These are phyloP conservation scores for Ptychodera flava DNA, from an alignment of 35 echinoderm and acorn worm genomes.

Conservation along the genomic window DNA sequence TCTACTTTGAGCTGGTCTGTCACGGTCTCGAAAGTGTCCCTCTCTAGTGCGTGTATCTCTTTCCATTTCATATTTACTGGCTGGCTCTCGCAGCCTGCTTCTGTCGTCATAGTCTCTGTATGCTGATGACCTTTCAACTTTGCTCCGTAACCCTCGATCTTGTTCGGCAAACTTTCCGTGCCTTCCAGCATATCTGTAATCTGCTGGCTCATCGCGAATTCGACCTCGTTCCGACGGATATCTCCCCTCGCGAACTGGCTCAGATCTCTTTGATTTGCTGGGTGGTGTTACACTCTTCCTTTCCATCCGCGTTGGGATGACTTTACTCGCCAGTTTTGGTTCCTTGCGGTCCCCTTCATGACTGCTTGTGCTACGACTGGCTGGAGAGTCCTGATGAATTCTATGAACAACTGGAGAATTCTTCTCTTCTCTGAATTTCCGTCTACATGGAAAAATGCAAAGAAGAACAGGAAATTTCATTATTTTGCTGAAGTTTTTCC, in stretches of 20 bases:
- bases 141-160: background rate
- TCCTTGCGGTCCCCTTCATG: background rate
- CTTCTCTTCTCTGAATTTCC: background rate
- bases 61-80: background rate
- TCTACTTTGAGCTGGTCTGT: background rate
- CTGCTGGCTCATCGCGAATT: background rate
- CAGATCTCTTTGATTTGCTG: background rate
- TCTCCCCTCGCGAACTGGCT: background rate
- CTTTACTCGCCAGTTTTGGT: background rate
- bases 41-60: background rate
- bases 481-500: too few relatives aligned
- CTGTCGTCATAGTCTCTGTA: background rate
- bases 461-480: too few relatives aligned
- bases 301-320: background rate
- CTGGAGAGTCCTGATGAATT: background rate
- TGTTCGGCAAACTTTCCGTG: background rate
- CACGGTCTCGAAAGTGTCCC: too few relatives aligned
- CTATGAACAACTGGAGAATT: background rate
- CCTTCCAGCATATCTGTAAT: background rate
- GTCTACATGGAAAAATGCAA: background rate
- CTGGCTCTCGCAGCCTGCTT: background rate
- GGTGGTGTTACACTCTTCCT: background rate
- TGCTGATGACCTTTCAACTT: background rate
- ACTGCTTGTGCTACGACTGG: background rate
- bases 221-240: background rate